Evolutionary conservation across 2,797 vertebrate genomes (phyloP), one percentile per base, ranked within the genome.

Genomic region (Gymnodraco acuticeps): DNA sequence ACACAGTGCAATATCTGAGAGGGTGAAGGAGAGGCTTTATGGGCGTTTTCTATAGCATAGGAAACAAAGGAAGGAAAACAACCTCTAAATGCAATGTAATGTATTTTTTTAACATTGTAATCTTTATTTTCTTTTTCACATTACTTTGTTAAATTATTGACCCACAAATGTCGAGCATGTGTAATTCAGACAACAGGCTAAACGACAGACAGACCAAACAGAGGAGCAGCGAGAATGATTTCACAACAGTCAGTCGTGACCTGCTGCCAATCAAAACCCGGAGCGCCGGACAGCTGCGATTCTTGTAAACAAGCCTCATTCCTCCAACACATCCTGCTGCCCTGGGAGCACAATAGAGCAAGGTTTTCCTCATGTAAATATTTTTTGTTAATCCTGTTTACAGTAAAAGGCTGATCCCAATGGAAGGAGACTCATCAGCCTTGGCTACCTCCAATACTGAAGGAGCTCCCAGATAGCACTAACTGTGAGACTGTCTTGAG

Each of bases 381-480:
- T 93, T 93, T 86, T 86, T 86, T 66, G 33, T 54, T 74, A 74
- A 79, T 87, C 43, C 8, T 90, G 87, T 93, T 93, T 92, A 92
- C 73, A 88, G 75, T 70, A 60, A 77, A 38, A 65, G 60, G 68
- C 78, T 60, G 82, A 85, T 91, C 80, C 75, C 79, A 55, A 3
- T 55, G 64, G 56, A 68, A 61, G 45, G 47, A 74, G 75, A 33
- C 47, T 52, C 59, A 78, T 77, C 73, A 77, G 76, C 65, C 51
- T 2, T 42, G 27, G n/a, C 42, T 79, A 75, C 11, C 65, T 81
- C 64, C 58, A 47, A 20, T 27, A 27, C 4, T 27, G 27, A 27
- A 69, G 45, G 77, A 78, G 20, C 16, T 63, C 65, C 58, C 51
- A 55, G 17, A 20, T 15, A 12, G 10, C n/a, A 47, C 59, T 3